Evolutionary conservation across 1,140 invertebrate genomes (phyloP), one percentile per base, ranked within the genome.

Genomic region (Danaus plexippus): DNA sequence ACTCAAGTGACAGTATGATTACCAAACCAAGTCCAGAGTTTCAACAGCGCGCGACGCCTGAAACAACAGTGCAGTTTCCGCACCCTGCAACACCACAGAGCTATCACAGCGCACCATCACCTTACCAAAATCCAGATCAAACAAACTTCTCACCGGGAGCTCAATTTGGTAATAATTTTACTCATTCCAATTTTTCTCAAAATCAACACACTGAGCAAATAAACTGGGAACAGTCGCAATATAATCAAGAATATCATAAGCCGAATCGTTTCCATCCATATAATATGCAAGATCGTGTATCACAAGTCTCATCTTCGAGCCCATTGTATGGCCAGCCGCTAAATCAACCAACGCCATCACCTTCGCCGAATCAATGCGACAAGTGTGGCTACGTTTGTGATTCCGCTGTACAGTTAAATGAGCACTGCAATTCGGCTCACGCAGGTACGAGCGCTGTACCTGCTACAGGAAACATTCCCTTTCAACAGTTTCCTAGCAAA

Each of bases 321-420:
- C 91, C 92, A 7, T 73, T 89, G 1, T 92, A 91, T 65, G 90
- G 90, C 0, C 86, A 85, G 53, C 85, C 85, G 9, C 67, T 87
- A 59, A 89, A 75, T 50, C 90, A 91, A 63, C 89, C 89, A 6
- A 89, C 88, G 41, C 90, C 90, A 43, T 90, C 90, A 9, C 89
- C 89, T 2, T 91, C 90, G 45, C 90, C 91, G 0, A 88, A 92
- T 63, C 93, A 94, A 66, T 95, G 94, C 76, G 94, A 95, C 59
- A 94, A 94, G 69, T 95, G 94, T 71, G 93, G 93, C 40, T 91
- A 90, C 54, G 90, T 94, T 40, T 94, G 90, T 73, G 92, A 94
- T 58, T 92, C 92, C 49, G 90, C 90, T 9, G 87, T 89, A 11
- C 90, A 91, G 64, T 77, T 94, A 11, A 89, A 90, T 48, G 94